A percentile compares a stretch with the other conserved stretches of the same genome.
These are phyloP conservation scores for Hyposoter didymator DNA, from an alignment of 2,888 invertebrate species.

Conservation along the genomic window DNA sequence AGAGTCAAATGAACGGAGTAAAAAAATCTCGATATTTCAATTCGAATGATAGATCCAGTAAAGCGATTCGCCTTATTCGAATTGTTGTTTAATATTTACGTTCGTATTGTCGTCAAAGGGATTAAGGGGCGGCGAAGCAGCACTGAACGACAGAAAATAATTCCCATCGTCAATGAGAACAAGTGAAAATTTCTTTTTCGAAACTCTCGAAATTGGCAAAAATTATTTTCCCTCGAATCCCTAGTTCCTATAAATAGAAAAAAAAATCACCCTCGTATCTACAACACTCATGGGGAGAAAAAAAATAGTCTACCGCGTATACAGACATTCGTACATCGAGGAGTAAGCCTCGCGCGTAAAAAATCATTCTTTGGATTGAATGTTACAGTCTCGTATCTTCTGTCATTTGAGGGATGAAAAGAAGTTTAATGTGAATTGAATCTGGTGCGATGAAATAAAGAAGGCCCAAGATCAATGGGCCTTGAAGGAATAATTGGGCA, in stretches of 20 bases:
- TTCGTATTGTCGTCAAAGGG: conserved; percentile 50
- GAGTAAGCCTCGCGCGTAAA: conserved; percentile 24
- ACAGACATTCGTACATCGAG: conserved; percentile 44
- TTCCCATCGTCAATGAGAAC: conserved; percentile 3
- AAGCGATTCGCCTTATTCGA: conserved; percentile 3
- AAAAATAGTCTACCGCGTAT: conserved; percentile 21
- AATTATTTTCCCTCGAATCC: conserved; percentile 9
- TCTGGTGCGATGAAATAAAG: neutral
- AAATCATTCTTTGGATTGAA: conserved; percentile 57
- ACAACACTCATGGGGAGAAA: neutral
- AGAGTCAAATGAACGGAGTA: neutral
- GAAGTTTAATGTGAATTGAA: neutral
- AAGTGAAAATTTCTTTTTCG: conserved; percentile 7
- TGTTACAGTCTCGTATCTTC: conserved; percentile 55
- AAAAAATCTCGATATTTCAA: neutral
- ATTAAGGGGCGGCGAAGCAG: conserved; percentile 2
- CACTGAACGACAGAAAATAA: conserved; percentile 6
- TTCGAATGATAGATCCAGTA: conserved; percentile 8
- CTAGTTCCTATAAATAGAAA: conserved; percentile 40
- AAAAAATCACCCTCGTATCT: neutral
- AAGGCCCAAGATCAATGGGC: neutral
- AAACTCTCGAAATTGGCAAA: conserved; percentile 18
- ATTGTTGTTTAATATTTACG: neutral
- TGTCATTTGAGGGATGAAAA: conserved; percentile 10
- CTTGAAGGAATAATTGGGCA: neutral